These are phyloP conservation scores for Antidorcas marsupialis DNA, from an alignment of 2,113 vertebrate species.

Conservation along the genomic window DNA sequence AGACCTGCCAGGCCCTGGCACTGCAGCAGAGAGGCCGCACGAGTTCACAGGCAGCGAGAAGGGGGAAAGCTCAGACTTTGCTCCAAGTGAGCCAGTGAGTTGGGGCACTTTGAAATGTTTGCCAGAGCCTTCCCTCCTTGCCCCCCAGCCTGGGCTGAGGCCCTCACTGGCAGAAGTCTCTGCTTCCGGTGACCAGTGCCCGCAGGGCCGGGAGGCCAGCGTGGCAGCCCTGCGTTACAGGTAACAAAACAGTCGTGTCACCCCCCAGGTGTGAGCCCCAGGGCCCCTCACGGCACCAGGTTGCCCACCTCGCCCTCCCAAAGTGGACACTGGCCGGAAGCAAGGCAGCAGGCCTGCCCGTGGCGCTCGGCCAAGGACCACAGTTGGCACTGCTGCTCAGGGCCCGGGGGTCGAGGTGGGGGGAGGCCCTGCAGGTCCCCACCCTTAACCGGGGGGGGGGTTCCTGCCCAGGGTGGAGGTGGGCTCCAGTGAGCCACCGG, in stretches of 20 bases:
- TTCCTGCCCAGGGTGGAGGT: not conserved
- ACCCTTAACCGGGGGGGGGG: too few relatives aligned
- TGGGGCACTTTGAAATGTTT: not conserved
- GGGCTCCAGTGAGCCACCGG: accelerated
- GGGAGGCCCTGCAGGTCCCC: not conserved
- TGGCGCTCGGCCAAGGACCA: not conserved
- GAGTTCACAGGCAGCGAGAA: not conserved
- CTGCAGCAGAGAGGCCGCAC: not conserved
- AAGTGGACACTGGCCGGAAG: not conserved
- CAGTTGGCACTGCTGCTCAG: not conserved
- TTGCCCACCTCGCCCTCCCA: not conserved
- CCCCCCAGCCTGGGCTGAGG: not conserved
- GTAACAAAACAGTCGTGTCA: not conserved
- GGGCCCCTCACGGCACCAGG: not conserved
- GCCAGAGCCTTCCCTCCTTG: not conserved
- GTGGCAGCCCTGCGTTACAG: not conserved
- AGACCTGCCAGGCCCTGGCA: not conserved
- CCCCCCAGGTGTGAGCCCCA: not conserved
- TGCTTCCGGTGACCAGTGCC: not conserved
- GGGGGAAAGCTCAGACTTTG: not conserved
- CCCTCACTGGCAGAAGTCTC: not conserved
- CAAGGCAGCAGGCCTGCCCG: not conserved
- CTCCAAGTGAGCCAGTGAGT: not conserved
- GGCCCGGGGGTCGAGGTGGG: not conserved
- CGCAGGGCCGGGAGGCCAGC: not conserved